Percentiles rank a stretch among this genome's conserved stretches.
phyloP scores from a whole-genome alignment of 2,797 vertebrate species.

The Natrix natrix region DNA sequence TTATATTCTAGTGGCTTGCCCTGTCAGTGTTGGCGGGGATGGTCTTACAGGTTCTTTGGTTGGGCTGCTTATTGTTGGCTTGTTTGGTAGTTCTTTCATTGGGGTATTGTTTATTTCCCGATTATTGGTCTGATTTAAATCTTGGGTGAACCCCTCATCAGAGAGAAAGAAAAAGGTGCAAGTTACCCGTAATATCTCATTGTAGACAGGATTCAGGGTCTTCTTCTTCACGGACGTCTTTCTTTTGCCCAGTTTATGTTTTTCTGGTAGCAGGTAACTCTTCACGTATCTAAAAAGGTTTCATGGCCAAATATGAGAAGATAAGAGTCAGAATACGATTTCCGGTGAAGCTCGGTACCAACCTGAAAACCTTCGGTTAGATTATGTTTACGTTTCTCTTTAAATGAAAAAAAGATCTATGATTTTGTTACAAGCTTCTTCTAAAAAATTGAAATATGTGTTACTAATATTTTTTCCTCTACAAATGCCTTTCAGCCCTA shows the following conservation, averaged over 20 bases:
- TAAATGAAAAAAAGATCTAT: not conserved
- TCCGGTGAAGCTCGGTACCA: not conserved
- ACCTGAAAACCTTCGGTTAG: not conserved
- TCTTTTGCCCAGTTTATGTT: slow-evolving; percentile 89
- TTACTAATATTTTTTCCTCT: not conserved
- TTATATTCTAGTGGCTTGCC: too few species aligned
- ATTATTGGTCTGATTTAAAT: not conserved
- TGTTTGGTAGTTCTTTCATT: not conserved
- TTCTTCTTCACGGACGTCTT: slow-evolving; percentile 95
- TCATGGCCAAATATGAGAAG: slow-evolving; percentile 42
- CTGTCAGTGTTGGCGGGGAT: not conserved
- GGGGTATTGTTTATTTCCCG: not conserved
- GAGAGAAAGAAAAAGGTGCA: not conserved
- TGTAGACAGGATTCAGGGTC: slow-evolving; percentile 89
- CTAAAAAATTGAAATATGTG: not conserved
- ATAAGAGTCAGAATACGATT: not conserved
- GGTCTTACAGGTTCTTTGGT: not conserved
- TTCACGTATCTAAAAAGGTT: slow-evolving; percentile 87
- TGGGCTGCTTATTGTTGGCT: not conserved
- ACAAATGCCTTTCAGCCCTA: not conserved
- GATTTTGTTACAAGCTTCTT: not conserved
- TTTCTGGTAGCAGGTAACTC: slow-evolving; percentile 90
- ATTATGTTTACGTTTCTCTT: not conserved
- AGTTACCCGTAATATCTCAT: slow-evolving; percentile 92
- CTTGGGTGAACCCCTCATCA: not conserved